phyloP scores from a whole-genome alignment of 2,888 invertebrate species.

The Allophyes oxyacanthae region DNA sequence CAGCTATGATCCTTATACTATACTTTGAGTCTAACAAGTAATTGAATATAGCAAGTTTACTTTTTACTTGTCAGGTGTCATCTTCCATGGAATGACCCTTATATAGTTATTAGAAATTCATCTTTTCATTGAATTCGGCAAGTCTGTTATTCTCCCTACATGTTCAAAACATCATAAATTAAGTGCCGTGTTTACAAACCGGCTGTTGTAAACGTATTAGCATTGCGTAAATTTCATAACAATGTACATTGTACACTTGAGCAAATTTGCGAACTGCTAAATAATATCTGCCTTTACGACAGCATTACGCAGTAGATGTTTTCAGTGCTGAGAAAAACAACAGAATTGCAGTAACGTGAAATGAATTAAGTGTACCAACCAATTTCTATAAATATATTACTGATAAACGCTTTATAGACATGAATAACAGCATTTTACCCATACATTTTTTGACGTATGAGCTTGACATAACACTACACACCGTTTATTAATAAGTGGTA shows the following conservation, averaged over 20 bases:
- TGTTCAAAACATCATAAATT: slow-evolving; percentile 7
- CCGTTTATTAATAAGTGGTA: too few relatives aligned
- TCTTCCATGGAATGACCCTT: too few relatives aligned
- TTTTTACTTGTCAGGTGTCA: too few relatives aligned
- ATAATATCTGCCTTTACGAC: slow-evolving; percentile 24
- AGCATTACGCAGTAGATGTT: slow-evolving; percentile 19
- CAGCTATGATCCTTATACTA: too few relatives aligned
- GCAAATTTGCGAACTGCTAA: slow-evolving; percentile 44
- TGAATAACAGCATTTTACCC: too few relatives aligned
- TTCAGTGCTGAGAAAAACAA: slow-evolving; percentile 33
- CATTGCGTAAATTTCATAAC: slow-evolving; percentile 30
- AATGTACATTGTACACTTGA: slow-evolving; percentile 36
- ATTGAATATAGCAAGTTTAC: too few relatives aligned
- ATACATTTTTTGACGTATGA: too few relatives aligned
- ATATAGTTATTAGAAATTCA: too few relatives aligned
- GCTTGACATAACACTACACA: too few relatives aligned
- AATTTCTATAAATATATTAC: too few relatives aligned
- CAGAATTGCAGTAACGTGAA: slow-evolving; percentile 13
- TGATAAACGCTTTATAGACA: too few relatives aligned
- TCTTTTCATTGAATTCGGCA: neutral
- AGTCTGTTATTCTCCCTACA: neutral
- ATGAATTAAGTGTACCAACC: slow-evolving; percentile 7
- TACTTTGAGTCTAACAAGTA: too few relatives aligned
- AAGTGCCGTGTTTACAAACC: neutral
- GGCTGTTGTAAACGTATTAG: neutral